phyloP scores from a whole-genome alignment of 2,113 vertebrate species.

The Alligator sinensis region DNA sequence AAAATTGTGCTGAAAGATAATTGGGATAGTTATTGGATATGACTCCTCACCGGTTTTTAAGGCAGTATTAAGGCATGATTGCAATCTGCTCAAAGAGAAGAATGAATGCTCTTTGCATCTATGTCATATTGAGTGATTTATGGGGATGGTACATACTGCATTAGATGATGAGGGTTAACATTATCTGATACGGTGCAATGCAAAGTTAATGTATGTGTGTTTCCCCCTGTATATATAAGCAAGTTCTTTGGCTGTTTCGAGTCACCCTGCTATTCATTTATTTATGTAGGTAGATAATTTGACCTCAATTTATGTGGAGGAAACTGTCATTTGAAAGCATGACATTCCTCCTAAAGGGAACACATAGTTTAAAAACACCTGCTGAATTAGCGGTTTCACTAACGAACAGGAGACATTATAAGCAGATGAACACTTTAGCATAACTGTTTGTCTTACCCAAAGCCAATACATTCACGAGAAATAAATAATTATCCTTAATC shows the following conservation, averaged over 20 bases:
- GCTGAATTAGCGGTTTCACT: conserved; percentile 30
- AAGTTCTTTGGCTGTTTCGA: conserved; percentile 7
- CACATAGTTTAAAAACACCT: conserved; percentile 41
- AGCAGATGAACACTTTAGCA: conserved; percentile 16
- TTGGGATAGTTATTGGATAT: conserved; percentile 78
- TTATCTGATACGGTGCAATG: conserved; percentile 49
- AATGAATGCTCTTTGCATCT: conserved; percentile 70
- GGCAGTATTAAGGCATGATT: conserved; percentile 70
- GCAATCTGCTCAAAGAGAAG: conserved; percentile 74
- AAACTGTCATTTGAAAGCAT: conserved; percentile 4
- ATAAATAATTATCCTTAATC: conserved; percentile 22
- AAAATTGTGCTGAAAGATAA: conserved; percentile 75
- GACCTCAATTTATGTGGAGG: conserved; percentile 19
- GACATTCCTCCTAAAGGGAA: conserved; percentile 37
- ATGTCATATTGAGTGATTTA: conserved; percentile 76
- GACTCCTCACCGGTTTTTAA: conserved; percentile 72
- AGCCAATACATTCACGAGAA: conserved; percentile 34
- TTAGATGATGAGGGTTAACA: conserved; percentile 52
- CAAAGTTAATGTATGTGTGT: conserved; percentile 43
- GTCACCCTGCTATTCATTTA: conserved; percentile 46
- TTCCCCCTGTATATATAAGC: conserved; percentile 12
- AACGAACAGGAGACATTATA: conserved; percentile 36
- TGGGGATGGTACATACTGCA: conserved; percentile 61
- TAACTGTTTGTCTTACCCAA: conserved; percentile 10
- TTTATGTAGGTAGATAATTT: conserved; percentile 3